Evolutionary conservation across 2,113 vertebrate species (phyloP), one percentile per base, ranked within the genome.

Genomic region (Pluvianellus socialis): DNA sequence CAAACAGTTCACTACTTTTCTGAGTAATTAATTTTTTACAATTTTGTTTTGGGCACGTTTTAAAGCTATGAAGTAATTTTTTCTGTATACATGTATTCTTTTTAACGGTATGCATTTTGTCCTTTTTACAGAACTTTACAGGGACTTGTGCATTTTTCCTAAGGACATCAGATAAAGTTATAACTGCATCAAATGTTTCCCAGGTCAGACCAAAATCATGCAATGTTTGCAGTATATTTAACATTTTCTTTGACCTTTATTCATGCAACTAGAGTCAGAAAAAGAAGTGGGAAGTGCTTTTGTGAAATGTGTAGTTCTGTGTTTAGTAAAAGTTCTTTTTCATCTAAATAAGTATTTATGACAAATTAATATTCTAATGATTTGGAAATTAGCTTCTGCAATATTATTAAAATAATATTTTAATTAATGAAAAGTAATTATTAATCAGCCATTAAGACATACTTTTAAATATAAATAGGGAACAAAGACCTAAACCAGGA

Each of bases 111-210:
- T 73, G 7, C 14, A 32, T 93, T 91, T 89, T 90, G 19, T 81
- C 28, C 52, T 85, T 73, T 70, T 91, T 91, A 75, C 92, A 99
- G 98, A 95, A 96, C 58, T 88, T 98, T 71, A 96, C 93, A 56
- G 98, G 98, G 79, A 98, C 72, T 32, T 99, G 98, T 94, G 97
- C 98, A 32, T 99, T 98, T 98, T 99, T 99, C 88, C 93, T 98
- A 74, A 98, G 98, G 74, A 97, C 93, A 61, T 98, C 98, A 10
- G 97, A 98, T 73, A 98, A 98, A 96, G 76, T 94, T 49, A 93
- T 99, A 94, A 98, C 98, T 68, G 92, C 97, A 44, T 97, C 98
- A 49, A 98, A 98, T 74, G 21, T 98, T 26, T 98, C 97, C 28
- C 98, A 98, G 98, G 98, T 99, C 81, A 96, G 98, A 86, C 24